Percentiles rank a stretch among this genome's conserved stretches.
Evolutionary conservation across 2,888 invertebrate genomes (phyloP).

Genomic region (Stenolophus ochropezus): DNA sequence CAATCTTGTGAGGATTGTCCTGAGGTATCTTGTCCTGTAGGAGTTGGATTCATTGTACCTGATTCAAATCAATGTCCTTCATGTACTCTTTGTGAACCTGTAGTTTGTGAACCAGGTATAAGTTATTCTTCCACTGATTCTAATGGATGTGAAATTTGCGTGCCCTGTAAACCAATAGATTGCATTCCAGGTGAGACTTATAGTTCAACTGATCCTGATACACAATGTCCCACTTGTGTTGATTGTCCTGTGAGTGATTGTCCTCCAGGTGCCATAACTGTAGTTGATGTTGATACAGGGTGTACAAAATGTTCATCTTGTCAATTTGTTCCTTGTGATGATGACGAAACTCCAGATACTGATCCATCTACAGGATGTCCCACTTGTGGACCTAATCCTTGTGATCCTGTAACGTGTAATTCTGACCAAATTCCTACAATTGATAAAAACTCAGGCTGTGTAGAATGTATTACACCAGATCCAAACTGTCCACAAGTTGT

Average conservation of each 20-base stretch:
- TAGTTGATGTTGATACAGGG: not conserved
- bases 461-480: too few relatives aligned
- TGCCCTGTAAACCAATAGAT: not conserved
- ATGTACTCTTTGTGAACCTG: too few relatives aligned
- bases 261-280: not conserved
- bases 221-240: too few relatives aligned
- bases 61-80: too few relatives aligned
- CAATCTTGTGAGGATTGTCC: not conserved
- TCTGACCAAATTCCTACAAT: too few relatives aligned
- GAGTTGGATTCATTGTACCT: not conserved
- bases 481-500: too few relatives aligned
- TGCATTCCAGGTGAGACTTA: too few relatives aligned
- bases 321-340: not conserved
- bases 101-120: too few relatives aligned
- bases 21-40: not conserved
- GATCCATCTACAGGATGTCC: not conserved
- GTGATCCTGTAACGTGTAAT: not conserved
- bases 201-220: too few relatives aligned
- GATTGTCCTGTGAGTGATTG: too few relatives aligned
- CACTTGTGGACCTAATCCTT: not conserved
- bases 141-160: not conserved
- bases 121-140: too few relatives aligned
- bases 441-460: too few relatives aligned
- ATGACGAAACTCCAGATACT: not conserved
- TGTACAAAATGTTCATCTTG: not conserved